Conservation (phyloP, 2,888 invertebrate species). For the Myathropa florea region DNA sequence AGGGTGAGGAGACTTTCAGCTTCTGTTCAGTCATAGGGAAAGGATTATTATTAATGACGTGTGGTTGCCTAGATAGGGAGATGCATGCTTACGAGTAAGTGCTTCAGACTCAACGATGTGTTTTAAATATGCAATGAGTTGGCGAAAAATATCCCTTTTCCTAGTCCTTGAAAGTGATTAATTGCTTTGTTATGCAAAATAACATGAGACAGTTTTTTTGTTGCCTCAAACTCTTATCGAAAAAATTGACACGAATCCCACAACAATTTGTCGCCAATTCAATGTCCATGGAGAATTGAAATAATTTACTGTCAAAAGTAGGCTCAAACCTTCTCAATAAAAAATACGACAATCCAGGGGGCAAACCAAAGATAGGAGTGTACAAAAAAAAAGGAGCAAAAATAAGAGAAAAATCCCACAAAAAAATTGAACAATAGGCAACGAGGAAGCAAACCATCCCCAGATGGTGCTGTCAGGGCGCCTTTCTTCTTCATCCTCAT, state of each 20-base stretch:
- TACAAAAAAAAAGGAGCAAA: not conserved
- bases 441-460: constrained; percentile 24
- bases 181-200: constrained; percentile 27
- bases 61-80: not conserved
- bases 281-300: constrained; percentile 7
- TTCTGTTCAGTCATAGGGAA: constrained; percentile 9
- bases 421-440: constrained; percentile 27
- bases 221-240: too few relatives aligned
- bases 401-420: constrained; percentile 27
- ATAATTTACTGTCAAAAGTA: constrained; percentile 14
- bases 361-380: not conserved
- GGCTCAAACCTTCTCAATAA: constrained; percentile 53
- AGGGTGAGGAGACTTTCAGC: not conserved
- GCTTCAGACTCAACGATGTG: not conserved
- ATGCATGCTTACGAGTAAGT: not conserved
- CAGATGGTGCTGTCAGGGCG: constrained; percentile 59
- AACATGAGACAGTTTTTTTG: not conserved
- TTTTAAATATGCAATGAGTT: constrained; percentile 34
- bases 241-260: not conserved
- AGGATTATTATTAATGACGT: constrained; percentile 23
- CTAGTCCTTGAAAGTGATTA: constrained; percentile 15
- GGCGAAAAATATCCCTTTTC: constrained; percentile 14
- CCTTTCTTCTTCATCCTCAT: constrained; percentile 27
- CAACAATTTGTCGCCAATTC: constrained; percentile 50
- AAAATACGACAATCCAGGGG: constrained; percentile 39